Conservation (phyloP, 2,113 vertebrate species). For the Anoplopoma fimbria region DNA sequence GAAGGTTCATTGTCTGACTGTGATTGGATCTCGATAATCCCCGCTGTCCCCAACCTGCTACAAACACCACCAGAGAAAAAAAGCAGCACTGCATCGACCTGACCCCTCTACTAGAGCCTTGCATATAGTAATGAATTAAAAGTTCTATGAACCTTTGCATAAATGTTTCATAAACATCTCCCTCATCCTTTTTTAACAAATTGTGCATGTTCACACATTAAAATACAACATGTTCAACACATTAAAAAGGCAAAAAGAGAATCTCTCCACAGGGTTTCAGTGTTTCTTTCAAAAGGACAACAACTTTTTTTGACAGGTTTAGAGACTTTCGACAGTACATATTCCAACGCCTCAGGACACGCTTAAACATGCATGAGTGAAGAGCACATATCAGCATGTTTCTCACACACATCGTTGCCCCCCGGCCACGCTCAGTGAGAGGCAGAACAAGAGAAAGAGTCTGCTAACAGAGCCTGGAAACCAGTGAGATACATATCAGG, state of each 20-base stretch:
- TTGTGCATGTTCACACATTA: neutral
- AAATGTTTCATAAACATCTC: neutral
- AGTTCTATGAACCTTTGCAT: neutral
- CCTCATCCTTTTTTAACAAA: neutral
- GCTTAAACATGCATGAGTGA: slow-evolving; percentile 61
- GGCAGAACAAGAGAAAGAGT: slow-evolving; percentile 28
- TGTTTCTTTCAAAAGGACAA: neutral
- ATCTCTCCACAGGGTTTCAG: neutral
- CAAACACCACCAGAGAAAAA: neutral
- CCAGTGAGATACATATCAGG: slow-evolving; percentile 56
- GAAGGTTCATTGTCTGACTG: neutral
- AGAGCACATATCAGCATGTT: slow-evolving; percentile 38
- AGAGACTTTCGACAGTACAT: slow-evolving; percentile 13
- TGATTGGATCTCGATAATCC: neutral
- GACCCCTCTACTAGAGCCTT: neutral
- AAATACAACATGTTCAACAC: neutral
- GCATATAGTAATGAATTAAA: neutral
- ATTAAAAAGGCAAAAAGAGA: neutral
- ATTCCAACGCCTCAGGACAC: slow-evolving; percentile 35
- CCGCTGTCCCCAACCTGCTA: too few species aligned
- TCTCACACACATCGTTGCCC: slow-evolving; percentile 24
- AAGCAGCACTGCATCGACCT: neutral
- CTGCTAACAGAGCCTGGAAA: slow-evolving; percentile 43
- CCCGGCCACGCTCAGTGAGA: slow-evolving; percentile 35
- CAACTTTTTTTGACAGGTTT: slow-evolving; percentile 9